These are phyloP conservation scores for Papilio xuthus DNA, from an alignment of 1,140 invertebrate genomes.

Conservation along the genomic window DNA sequence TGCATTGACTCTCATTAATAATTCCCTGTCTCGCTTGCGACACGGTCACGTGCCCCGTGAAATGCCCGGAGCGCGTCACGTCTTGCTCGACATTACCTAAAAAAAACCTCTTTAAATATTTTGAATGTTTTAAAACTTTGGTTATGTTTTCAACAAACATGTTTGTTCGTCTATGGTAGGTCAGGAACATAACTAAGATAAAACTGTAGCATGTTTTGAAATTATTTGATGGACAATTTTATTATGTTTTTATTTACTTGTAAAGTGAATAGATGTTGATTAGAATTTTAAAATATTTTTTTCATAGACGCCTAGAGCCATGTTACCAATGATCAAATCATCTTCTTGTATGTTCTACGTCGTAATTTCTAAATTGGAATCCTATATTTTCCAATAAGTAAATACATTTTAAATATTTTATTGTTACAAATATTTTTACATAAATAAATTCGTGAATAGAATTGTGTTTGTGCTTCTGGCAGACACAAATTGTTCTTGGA, in stretches of 20 bases:
- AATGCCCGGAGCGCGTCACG: conserved; percentile 15
- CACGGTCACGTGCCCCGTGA: conserved; percentile 44
- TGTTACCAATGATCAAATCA: too few relatives aligned
- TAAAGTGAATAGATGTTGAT: too few relatives aligned
- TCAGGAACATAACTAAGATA: not conserved
- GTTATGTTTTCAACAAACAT: not conserved
- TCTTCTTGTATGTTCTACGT: too few relatives aligned
- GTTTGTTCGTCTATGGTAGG: not conserved
- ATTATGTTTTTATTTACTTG: not conserved
- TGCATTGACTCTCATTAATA: conserved; percentile 62
- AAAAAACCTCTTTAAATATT: conserved; percentile 14
- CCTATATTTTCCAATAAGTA: too few relatives aligned
- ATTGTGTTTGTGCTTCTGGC: conserved; percentile 33
- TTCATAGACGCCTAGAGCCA: too few relatives aligned
- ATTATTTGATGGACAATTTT: not conserved
- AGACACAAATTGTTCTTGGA: conserved; percentile 33
- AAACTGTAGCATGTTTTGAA: not conserved
- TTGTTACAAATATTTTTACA: not conserved
- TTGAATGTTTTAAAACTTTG: conserved; percentile 27
- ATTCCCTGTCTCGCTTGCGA: conserved; percentile 48
- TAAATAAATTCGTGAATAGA: conserved; percentile 28
- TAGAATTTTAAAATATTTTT: too few relatives aligned
- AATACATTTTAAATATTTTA: not conserved
- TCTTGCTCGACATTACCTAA: conserved; percentile 20
- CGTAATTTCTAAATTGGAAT: too few relatives aligned